A percentile compares a stretch with the other conserved stretches of the same genome.
These are phyloP conservation scores for Argyrosomus regius DNA, from an alignment of 2,797 vertebrate genomes.

Conservation along the genomic window DNA sequence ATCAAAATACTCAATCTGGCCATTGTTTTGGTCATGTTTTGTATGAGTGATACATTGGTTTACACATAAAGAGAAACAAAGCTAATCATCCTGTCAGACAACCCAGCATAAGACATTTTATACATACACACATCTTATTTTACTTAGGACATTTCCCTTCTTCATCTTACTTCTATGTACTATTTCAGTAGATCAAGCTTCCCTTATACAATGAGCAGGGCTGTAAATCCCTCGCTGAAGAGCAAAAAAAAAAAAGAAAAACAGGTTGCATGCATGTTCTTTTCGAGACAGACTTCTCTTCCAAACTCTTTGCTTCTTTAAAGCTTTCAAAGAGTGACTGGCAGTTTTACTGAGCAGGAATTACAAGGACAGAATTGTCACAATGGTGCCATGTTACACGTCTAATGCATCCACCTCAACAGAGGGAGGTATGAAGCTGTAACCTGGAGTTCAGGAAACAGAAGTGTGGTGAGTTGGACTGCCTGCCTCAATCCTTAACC, in stretches of 20 bases:
- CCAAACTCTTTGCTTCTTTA: neutral
- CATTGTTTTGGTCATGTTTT: neutral
- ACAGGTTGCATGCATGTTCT: neutral
- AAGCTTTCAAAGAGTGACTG: neutral
- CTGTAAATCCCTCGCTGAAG: neutral
- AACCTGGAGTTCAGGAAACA: neutral
- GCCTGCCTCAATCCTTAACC: too few species aligned
- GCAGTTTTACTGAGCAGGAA: conserved; percentile 10
- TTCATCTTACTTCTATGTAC: neutral
- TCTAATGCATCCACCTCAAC: neutral
- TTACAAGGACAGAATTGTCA: neutral
- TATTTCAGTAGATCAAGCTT: neutral
- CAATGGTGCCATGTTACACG: neutral
- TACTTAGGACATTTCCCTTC: neutral
- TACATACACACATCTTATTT: neutral
- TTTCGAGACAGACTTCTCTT: neutral
- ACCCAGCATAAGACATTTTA: neutral
- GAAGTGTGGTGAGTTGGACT: neutral
- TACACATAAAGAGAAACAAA: neutral
- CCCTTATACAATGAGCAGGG: neutral
- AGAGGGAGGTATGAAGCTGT: neutral
- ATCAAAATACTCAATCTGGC: conserved; percentile 23
- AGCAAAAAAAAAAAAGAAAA: neutral
- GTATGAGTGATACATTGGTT: neutral
- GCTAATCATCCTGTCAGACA: neutral